Conservation (phyloP, 1,140 invertebrate genomes). For the Drosophila pachea region DNA sequence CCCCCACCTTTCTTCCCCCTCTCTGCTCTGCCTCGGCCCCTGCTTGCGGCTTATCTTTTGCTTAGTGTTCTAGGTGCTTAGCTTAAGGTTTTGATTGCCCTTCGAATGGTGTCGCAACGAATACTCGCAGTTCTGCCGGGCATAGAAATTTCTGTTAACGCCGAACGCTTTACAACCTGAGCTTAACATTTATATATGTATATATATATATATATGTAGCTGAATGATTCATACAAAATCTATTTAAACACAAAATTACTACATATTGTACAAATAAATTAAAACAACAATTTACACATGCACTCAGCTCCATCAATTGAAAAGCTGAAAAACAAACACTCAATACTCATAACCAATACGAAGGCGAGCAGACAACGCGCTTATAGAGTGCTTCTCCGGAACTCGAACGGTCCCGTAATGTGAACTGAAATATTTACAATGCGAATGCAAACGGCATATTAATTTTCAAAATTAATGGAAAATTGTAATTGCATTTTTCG, state of each 20-base stretch:
- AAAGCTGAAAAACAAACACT: slow-evolving; percentile 3
- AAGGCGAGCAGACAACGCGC: slow-evolving; percentile 31
- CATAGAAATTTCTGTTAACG: slow-evolving; percentile 42
- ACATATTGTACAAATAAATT: slow-evolving; percentile 17
- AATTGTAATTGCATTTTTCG: slow-evolving; percentile 72
- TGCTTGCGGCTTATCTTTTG: not conserved
- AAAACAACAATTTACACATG: slow-evolving; percentile 1
- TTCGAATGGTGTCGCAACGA: slow-evolving; percentile 46
- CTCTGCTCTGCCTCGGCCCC: no score
- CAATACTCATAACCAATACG: not conserved
- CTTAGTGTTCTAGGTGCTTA: slow-evolving; percentile 40
- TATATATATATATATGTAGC: slow-evolving; percentile 25
- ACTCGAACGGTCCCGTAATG: slow-evolving; percentile 20
- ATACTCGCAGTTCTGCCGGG: slow-evolving; percentile 18
- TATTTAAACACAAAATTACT: slow-evolving; percentile 33
- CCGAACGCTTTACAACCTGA: slow-evolving; percentile 64
- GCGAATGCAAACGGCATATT: slow-evolving; percentile 48
- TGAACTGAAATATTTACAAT: slow-evolving; percentile 40
- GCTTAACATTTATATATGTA: slow-evolving; percentile 52
- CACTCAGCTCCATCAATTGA: not conserved
- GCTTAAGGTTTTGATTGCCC: slow-evolving; percentile 69
- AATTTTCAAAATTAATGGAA: slow-evolving; percentile 68
- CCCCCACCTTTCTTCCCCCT: no score
- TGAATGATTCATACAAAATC: slow-evolving; percentile 4
- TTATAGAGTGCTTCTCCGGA: slow-evolving; percentile 23